Evolutionary conservation across 2,797 vertebrate species (phyloP), one percentile per base, ranked within the genome.

Genomic region (Peromyscus nudipes): DNA sequence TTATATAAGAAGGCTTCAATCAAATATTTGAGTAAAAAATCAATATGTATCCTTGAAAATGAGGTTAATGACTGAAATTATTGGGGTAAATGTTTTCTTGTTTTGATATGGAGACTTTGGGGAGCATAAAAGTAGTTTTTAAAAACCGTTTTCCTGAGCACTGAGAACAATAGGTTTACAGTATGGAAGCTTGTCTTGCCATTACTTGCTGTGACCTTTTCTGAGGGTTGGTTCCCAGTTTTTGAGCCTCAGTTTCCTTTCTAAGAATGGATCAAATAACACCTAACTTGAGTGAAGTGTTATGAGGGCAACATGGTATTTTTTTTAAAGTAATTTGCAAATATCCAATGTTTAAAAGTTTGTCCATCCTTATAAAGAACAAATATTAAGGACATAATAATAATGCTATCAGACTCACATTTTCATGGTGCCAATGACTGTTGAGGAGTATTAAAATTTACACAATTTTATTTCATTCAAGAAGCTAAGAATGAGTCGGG

Each of bases 361-460:
- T 64, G 14, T 67, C n/a, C 69, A 34, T 89, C 31, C 71, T 9
- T 31, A 79, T 55, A 84, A 57, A 1, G 29, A 67, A 23, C 57
- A 96, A 83, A 14, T 88, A 73, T 46, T 93, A 87, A 64, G 8
- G 10, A 77, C 67, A 57, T 77, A 82, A 92, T 31, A 77, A n/a
- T 27, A 77, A 40, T 87, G 4, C 25, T 43, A 87, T 76, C 29
- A 34, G 29, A 60, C 91, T 86, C 71, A 76, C 69, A 92, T 89
- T 86, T 85, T 93, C 49, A 73, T 87, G 2, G 92, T 90, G 75
- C 19, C n/a, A 94, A 12, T 76, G 49, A 82, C 62, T 94, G 88
- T 13, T 64, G 77, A 49, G n/a, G 60, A 43, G 25, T 95, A 84
- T 81, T 79, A 52, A 79, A 86, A 87, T 83, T 91, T 55, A n/a